These are phyloP conservation scores for Lymantria monacha DNA, from an alignment of 2,888 invertebrate species.

Conservation along the genomic window DNA sequence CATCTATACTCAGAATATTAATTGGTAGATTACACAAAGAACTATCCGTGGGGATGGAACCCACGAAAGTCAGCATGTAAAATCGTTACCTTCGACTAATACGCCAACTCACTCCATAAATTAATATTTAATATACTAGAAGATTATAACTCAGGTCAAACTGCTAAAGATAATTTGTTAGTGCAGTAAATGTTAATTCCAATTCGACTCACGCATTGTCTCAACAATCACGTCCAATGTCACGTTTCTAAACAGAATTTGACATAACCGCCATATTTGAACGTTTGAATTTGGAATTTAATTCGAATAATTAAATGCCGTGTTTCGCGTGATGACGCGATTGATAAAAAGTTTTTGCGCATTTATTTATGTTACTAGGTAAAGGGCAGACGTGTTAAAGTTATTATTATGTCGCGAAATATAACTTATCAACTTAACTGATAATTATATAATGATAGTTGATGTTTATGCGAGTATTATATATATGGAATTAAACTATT, in stretches of 20 bases:
- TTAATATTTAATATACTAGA: too few species aligned
- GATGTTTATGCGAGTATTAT: not conserved
- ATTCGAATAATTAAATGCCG: slow-evolving; percentile 23
- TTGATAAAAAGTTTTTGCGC: slow-evolving; percentile 51
- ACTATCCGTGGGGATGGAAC: too few species aligned
- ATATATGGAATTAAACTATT: not conserved
- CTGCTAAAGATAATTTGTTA: slow-evolving; percentile 28
- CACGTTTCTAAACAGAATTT: slow-evolving; percentile 55
- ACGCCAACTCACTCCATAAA: too few species aligned
- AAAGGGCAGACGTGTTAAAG: slow-evolving; percentile 63
- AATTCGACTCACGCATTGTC: slow-evolving; percentile 66
- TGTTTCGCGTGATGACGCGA: slow-evolving; percentile 32
- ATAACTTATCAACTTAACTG: too few species aligned
- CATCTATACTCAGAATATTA: too few species aligned
- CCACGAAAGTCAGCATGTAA: too few species aligned
- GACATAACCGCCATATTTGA: slow-evolving; percentile 32
- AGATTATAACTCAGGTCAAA: slow-evolving; percentile 27
- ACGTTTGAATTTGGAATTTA: slow-evolving; percentile 39
- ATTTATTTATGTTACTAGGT: slow-evolving; percentile 73
- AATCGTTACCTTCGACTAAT: too few species aligned
- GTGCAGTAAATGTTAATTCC: slow-evolving; percentile 39
- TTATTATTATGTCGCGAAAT: too few species aligned
- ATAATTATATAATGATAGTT: too few species aligned
- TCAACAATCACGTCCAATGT: slow-evolving; percentile 56
- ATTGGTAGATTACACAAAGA: too few species aligned